A percentile compares a stretch with the other conserved stretches of the same genome.
These are phyloP conservation scores for Zonitis immaculata DNA, from an alignment of 2,888 invertebrate species.

Conservation along the genomic window DNA sequence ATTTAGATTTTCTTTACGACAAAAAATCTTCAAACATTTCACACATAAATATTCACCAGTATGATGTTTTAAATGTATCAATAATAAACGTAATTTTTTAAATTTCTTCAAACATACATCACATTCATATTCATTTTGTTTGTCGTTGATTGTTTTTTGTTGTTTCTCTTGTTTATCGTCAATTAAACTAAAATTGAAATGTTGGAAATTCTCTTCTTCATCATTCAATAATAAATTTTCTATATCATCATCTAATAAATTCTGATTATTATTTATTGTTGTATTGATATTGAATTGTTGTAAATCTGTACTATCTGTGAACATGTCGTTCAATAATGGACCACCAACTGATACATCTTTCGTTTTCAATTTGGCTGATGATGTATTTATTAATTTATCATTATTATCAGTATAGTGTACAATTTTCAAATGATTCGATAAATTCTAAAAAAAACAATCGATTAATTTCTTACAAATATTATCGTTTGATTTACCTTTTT, in stretches of 20 bases:
- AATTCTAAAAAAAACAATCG: constrained; percentile 29
- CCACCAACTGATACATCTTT: constrained; percentile 36
- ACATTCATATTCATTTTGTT: constrained; percentile 33
- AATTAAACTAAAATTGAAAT: constrained; percentile 40
- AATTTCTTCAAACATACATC: constrained; percentile 43
- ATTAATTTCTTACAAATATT: too few relatives aligned
- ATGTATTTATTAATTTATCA: neutral
- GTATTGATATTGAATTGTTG: constrained; percentile 30
- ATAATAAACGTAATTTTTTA: constrained; percentile 29
- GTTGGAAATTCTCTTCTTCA: constrained; percentile 38
- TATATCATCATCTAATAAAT: neutral
- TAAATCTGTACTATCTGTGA: constrained; percentile 39
- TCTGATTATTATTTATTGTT: neutral
- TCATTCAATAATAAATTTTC: constrained; percentile 30
- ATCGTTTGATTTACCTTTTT: constrained; percentile 32
- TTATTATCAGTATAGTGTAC: constrained; percentile 20
- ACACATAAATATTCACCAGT: constrained; percentile 51
- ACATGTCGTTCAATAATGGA: constrained; percentile 37
- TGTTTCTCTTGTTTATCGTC: constrained; percentile 22
- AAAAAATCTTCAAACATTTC: constrained; percentile 48
- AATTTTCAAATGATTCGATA: constrained; percentile 31
- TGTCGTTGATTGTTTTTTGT: neutral
- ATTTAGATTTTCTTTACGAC: constrained; percentile 47
- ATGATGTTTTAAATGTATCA: constrained; percentile 52
- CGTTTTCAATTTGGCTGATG: constrained; percentile 5